Base-by-base conservation (phyloP, 1,140 invertebrate species). In the Pogonomyrmex californicus region DNA sequence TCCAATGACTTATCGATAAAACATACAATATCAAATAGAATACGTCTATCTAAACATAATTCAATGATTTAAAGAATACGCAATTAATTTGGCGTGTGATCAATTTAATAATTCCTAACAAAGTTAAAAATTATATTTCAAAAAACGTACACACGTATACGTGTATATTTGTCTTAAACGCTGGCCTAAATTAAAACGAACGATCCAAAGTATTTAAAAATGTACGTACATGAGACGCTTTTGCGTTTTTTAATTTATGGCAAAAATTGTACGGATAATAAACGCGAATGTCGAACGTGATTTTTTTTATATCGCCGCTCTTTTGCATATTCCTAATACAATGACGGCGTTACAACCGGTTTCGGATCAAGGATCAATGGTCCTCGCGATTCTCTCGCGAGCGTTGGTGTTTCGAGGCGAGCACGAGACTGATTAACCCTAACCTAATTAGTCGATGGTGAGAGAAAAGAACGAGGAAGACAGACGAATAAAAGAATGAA, bases 351-450 rank as follows among this genome's bases (percentile, higher is more conserved):
- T 75, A 7, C 33, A 83, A 83, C 54, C 54, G 54, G 56, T 75
- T 83, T 83, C 12, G 79, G 51, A 82, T 82, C 51, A 82, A 82
- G 54, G 54, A 47, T 82, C 79, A 82, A 82, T 38, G 49, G 44
- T 66, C 82, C 51, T 63, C 23, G 70, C 73, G 58, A 66, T 76
- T 76, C 38, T 60, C 36, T 44, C 44, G 23, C 66, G 9, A 14
- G 54, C 49, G 41, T 82, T 58, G 41, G 17, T 58, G 38, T 82
- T 78, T 49, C 70, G 85, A 86, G 62, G 47, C 51, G 49, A 78
- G 75, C 75, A 17, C 49, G 23, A 66, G 62, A 86, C 47, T 62
- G 75, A 79, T 79, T 79, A 86, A 86, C 63, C 75, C 76, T 81
- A 86, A 86, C 76, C 62, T 60, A 85, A 86, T 73, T 73, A 82